Evolutionary conservation across 2,888 invertebrate genomes (phyloP), one percentile per base, ranked within the genome.

Genomic region (Oxytorus armatus): DNA sequence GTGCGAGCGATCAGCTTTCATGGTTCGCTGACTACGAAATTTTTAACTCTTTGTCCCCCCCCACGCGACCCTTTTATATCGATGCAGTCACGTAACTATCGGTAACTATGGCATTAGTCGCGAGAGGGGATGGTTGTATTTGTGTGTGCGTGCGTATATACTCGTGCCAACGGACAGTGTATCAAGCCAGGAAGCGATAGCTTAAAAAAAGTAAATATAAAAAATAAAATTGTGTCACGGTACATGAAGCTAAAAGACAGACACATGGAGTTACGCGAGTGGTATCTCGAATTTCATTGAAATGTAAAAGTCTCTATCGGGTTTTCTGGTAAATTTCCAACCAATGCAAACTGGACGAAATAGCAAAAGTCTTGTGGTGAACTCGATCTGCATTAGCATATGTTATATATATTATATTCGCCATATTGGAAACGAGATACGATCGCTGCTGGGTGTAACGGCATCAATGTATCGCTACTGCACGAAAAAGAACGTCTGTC

Each of bases 1-100:
- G 90, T 89, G 86, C 87, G 82, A 81, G 36, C 36, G 1, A 84
- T 87, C 87, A 87, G 85, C 87, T 89, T 88, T 90, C 88, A 90
- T 88, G 88, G 87, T 88, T 87, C 83, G 86, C 80, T 85, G 85
- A 75, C 59, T 85, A 65, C 72, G 79, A 84, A 78, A 82, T 85
- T 87, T 79, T 29, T 75, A 57, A 77, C 63, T 51, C 25, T 33
- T 55, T 29, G 66, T 70, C 82, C 80, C 29, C n/a, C 29, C 29
- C 82, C 85, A 74, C 49, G 65, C 72, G 47, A 44, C 25, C n/a
- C 53, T 42, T 55, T 25, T 55, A 18, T 36, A 66, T 51, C 36
- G 36, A 51, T 66, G 44, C 7, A 8, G 57, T 70, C 36, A 70
- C 70, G 86, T 89, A 88, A 87, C 81, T 81, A 82, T 77, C 66